These are phyloP conservation scores for Poeciliopsis gracilis DNA, from an alignment of 2,797 vertebrate genomes.

Conservation along the genomic window DNA sequence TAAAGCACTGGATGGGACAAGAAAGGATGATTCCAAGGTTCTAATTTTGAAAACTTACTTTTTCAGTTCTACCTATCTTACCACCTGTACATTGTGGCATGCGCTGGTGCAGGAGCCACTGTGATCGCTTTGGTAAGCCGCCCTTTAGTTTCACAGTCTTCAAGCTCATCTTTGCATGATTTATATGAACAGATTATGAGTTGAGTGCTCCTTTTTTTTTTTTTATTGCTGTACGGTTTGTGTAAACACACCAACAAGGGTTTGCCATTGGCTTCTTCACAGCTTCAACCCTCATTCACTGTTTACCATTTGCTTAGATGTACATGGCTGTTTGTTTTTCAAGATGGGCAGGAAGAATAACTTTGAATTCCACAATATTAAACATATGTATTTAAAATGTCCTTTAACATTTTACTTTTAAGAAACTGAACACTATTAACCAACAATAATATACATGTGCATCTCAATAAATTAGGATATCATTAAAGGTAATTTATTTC, in stretches of 20 bases:
- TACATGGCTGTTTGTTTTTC: constrained; percentile 44
- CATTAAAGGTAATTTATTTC: not conserved
- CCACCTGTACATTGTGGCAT: constrained; percentile 98
- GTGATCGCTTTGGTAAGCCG: constrained; percentile 97
- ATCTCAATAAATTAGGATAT: constrained; percentile 3
- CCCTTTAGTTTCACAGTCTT: constrained; percentile 29
- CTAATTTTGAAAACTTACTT: constrained; percentile 12
- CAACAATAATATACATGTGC: not conserved
- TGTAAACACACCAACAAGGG: constrained; percentile 40
- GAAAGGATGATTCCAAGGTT: not conserved
- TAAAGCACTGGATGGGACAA: not conserved
- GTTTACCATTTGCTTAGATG: constrained; percentile 68
- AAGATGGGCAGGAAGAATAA: constrained; percentile 19
- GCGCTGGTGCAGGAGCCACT: constrained; percentile 96
- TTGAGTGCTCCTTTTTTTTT: constrained; percentile 39
- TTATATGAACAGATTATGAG: constrained; percentile 60
- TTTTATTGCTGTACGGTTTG: constrained; percentile 60
- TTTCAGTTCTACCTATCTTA: constrained; percentile 98
- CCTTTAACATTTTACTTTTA: constrained; percentile 35
- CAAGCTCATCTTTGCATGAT: constrained; percentile 65
- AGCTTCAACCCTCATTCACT: constrained; percentile 58
- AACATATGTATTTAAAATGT: not conserved
- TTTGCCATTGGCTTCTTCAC: constrained; percentile 46
- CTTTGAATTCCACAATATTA: constrained; percentile 20
- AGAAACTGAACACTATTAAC: constrained; percentile 31